A percentile compares a stretch with the other conserved stretches of the same genome.
Conservation (phyloP, 2,888 invertebrate species). For the Ellobium chinense region DNA sequence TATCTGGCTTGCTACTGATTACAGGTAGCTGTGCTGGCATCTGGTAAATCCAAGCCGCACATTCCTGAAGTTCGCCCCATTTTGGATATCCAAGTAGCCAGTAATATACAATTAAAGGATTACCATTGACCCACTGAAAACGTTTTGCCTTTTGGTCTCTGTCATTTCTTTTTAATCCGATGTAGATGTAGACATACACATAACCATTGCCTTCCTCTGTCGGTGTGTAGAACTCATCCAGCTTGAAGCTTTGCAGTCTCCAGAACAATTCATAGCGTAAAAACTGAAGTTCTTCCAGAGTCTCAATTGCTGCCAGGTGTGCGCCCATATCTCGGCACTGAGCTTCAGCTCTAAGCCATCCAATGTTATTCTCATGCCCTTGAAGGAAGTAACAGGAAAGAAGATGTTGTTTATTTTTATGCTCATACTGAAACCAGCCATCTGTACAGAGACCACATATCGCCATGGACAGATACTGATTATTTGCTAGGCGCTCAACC, state of each 20-base stretch:
- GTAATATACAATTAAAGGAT: neutral
- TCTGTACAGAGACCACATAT: neutral
- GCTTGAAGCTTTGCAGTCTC: too few relatives aligned
- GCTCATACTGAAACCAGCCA: neutral
- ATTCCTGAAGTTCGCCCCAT: neutral
- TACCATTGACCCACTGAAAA: slow-evolving; percentile 1
- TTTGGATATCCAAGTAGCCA: neutral
- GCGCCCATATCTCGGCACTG: neutral
- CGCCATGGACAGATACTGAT: neutral
- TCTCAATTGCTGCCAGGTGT: slow-evolving; percentile 2
- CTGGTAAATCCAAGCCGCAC: neutral
- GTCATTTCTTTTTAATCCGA: neutral
- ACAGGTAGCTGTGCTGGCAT: too few relatives aligned
- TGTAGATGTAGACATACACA: neutral
- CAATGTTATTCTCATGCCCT: too few relatives aligned
- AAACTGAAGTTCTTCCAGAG: slow-evolving; percentile 4
- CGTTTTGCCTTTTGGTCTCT: neutral
- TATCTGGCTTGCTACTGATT: too few relatives aligned
- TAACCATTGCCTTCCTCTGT: too few relatives aligned
- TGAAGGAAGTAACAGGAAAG: slow-evolving; percentile 6
- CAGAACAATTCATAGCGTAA: neutral
- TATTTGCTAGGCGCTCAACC: neutral
- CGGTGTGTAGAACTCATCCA: neutral
- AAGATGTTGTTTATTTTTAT: neutral
- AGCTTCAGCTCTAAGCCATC: neutral